Percentiles rank a stretch among this genome's conserved stretches.
phyloP scores from a whole-genome alignment of 2,888 invertebrate species.

The Conomelus anceps region DNA sequence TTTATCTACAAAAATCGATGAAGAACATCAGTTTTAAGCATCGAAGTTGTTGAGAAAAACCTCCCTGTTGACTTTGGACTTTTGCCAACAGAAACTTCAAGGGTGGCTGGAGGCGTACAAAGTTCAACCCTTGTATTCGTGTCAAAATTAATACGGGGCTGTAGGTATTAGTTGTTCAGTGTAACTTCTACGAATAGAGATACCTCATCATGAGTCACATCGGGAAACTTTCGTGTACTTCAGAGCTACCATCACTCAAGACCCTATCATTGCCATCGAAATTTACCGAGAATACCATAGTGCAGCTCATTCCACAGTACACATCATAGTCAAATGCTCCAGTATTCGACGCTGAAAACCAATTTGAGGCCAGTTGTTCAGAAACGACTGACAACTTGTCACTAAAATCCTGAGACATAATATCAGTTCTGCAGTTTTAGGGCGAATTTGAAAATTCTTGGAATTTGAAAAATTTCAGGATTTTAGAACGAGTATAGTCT shows the following conservation, averaged over 20 bases:
- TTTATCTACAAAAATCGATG: neutral
- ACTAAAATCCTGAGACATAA: no score
- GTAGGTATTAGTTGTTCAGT: neutral
- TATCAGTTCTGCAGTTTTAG: neutral
- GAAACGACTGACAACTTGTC: neutral
- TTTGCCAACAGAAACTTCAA: neutral
- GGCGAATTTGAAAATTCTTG: no score
- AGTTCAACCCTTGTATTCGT: neutral
- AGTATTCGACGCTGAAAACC: neutral
- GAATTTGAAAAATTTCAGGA: no score
- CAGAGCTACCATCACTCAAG: neutral
- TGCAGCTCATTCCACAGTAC: neutral
- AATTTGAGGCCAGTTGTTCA: neutral
- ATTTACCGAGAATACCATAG: neutral
- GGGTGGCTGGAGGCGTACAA: neutral
- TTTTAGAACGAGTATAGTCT: no score
- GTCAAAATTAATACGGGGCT: neutral
- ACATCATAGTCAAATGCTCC: neutral
- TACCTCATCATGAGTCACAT: neutral
- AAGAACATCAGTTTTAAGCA: neutral
- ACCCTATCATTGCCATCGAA: neutral
- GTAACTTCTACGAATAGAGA: neutral
- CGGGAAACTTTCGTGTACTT: neutral
- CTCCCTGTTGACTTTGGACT: neutral
- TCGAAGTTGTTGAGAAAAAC: neutral